Base-by-base conservation (phyloP, 2,888 invertebrate genomes). In the Corythucha ciliata region DNA sequence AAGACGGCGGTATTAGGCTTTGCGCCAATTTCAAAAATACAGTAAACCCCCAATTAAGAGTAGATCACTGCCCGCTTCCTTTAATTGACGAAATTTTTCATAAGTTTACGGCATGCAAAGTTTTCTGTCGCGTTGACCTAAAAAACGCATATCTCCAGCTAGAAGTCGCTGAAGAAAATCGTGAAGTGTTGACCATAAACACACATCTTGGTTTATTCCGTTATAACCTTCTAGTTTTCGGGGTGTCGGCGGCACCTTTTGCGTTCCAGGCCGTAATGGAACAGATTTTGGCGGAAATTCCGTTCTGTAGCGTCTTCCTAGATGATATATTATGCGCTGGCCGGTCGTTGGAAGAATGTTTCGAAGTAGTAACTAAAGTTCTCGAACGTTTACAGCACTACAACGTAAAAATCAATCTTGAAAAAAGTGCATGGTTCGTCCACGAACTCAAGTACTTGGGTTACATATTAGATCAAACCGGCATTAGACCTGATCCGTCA, bases 51-150 rank as follows among this genome's bases (percentile, higher is more conserved):
- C 7, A 18, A 14, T 10, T 54, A 16, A 27, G 47, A 20, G 18
- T 39, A 2, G 54, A 54, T 2, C 45, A 54, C 24, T 54, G 53
- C 22, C 52, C 54, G 8, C 18, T 54, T 18, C 52, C 52, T n/a
- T 22, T 18, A n/a, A 16, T 29, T 26, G 51, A 54, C 4, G 52
- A 54, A 29, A 40, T 54, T 25, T 47, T 46, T 7, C 29, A 25
- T 1, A 36, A 32, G 16, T 39, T 54, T 20, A 20, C 26, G 10
- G 47, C 40, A 7, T 44, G 27, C 21, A 46, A 39, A 27, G 10
- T 39, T 7, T 54, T 54, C 25, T 16, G 41, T 21, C 20, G 25
- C 8, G 12, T 41, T 3, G 41, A 41, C 14, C 25, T 22, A 14
- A 10, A 10, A 3, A 41, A 41, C n/a, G 24, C 41, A 3, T 41